Conservation (phyloP, 2,797 vertebrate species). For the Nannoperca australis region DNA sequence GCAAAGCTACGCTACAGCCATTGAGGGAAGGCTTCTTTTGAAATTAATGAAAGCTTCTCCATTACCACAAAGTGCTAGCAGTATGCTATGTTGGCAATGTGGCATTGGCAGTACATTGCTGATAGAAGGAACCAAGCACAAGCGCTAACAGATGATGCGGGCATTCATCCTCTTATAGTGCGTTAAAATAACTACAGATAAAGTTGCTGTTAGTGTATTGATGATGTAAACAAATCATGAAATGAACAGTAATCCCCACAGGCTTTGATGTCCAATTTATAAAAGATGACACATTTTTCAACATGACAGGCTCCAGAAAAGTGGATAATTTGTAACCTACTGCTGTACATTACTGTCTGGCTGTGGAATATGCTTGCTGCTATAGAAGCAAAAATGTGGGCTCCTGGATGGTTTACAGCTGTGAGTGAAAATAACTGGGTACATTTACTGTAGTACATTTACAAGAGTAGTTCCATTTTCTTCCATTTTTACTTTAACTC, state of each 20-base stretch:
- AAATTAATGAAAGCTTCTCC: constrained; percentile 62
- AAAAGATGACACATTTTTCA: constrained; percentile 42
- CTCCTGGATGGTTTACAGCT: background rate
- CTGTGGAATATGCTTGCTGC: background rate
- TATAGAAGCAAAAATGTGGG: background rate
- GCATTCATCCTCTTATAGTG: constrained; percentile 40
- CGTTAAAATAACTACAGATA: constrained; percentile 40
- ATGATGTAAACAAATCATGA: constrained; percentile 55
- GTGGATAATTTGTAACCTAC: constrained; percentile 30
- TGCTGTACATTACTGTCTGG: constrained; percentile 8
- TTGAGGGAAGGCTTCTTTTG: constrained; percentile 42
- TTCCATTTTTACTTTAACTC: no score
- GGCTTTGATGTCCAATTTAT: constrained; percentile 55
- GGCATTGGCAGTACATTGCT: constrained; percentile 25
- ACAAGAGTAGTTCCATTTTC: background rate
- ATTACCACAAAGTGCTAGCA: constrained; percentile 48
- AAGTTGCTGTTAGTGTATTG: constrained; percentile 41
- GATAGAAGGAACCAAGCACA: constrained; percentile 8
- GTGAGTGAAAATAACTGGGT: background rate
- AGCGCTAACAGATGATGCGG: constrained; percentile 9
- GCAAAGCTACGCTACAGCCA: constrained; percentile 46
- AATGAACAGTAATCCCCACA: constrained; percentile 38
- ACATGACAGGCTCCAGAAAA: constrained; percentile 25
- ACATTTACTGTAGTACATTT: background rate
- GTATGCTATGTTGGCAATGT: constrained; percentile 35